A percentile compares a stretch with the other conserved stretches of the same genome.
These are phyloP conservation scores for Hylia prasina DNA, from an alignment of 2,113 vertebrate species.

Conservation along the genomic window DNA sequence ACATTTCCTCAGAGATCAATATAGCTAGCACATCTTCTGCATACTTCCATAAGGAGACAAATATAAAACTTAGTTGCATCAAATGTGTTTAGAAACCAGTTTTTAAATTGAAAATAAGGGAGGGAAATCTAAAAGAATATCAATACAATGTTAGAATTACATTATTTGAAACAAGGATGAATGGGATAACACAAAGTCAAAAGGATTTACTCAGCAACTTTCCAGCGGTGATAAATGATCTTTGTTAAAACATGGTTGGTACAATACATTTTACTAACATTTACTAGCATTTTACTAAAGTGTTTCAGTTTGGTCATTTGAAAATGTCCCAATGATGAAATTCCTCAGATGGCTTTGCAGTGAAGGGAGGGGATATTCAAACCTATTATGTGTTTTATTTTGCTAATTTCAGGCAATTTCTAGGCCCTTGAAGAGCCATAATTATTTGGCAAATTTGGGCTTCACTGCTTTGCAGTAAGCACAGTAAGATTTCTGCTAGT, in stretches of 20 bases:
- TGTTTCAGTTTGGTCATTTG: slow-evolving; percentile 19
- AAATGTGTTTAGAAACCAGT: slow-evolving; percentile 27
- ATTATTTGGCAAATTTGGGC: not conserved
- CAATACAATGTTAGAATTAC: slow-evolving; percentile 49
- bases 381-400: not conserved
- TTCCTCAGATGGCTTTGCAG: not conserved
- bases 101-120: slow-evolving; percentile 26
- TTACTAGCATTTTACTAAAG: too few species aligned
- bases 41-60: slow-evolving; percentile 55
- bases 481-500: not conserved
- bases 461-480: not conserved
- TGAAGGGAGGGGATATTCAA: not conserved
- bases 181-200: slow-evolving; percentile 50
- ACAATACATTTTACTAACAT: slow-evolving; percentile 46
- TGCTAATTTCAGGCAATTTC: not conserved
- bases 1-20: slow-evolving; percentile 65
- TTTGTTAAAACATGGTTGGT: slow-evolving; percentile 5
- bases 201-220: slow-evolving; percentile 57
- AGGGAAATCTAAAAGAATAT: not conserved
- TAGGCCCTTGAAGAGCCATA: not conserved
- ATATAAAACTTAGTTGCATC: slow-evolving; percentile 47
- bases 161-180: slow-evolving; percentile 62
- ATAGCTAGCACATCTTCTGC: slow-evolving; percentile 54
- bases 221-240: slow-evolving; percentile 32
- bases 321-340: not conserved